Evolutionary conservation across 2,113 vertebrate genomes (phyloP).

Genomic region (Rhineura floridana): DNA sequence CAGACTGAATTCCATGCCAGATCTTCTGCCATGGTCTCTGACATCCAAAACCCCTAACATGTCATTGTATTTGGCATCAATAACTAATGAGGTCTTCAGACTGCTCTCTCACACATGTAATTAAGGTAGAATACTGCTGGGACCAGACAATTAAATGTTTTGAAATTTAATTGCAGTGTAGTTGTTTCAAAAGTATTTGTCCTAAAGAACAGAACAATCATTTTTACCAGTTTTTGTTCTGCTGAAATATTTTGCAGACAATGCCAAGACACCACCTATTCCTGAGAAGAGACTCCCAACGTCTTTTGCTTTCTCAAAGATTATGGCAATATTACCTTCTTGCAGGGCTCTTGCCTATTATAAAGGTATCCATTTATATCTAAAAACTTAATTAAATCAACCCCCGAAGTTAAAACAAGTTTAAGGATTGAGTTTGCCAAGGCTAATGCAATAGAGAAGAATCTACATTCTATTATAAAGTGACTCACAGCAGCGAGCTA

Average conservation of each 20-base stretch:
- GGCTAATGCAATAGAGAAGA: constrained; percentile 49
- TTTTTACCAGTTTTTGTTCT: not conserved
- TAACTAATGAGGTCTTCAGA: not conserved
- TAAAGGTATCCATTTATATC: constrained; percentile 34
- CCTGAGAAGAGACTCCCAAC: not conserved
- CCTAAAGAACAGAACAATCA: not conserved
- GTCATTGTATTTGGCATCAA: not conserved
- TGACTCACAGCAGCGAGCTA: constrained; percentile 95
- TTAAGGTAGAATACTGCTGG: not conserved
- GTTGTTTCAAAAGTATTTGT: not conserved
- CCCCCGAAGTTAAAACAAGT: constrained; percentile 54
- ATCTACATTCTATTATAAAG: constrained; percentile 48
- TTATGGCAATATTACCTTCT: not conserved
- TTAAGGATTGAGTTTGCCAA: constrained; percentile 48
- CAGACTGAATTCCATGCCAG: not conserved
- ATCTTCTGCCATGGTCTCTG: not conserved
- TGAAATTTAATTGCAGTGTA: not conserved
- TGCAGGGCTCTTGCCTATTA: constrained; percentile 29
- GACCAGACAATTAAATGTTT: not conserved
- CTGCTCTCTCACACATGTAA: not conserved
- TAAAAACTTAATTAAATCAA: constrained; percentile 48
- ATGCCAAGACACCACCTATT: not conserved
- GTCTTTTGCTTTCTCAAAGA: not conserved
- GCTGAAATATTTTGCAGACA: not conserved
- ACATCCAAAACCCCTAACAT: not conserved